These are phyloP conservation scores for Chaetodon auriga DNA, from an alignment of 2,113 vertebrate species.

Conservation along the genomic window DNA sequence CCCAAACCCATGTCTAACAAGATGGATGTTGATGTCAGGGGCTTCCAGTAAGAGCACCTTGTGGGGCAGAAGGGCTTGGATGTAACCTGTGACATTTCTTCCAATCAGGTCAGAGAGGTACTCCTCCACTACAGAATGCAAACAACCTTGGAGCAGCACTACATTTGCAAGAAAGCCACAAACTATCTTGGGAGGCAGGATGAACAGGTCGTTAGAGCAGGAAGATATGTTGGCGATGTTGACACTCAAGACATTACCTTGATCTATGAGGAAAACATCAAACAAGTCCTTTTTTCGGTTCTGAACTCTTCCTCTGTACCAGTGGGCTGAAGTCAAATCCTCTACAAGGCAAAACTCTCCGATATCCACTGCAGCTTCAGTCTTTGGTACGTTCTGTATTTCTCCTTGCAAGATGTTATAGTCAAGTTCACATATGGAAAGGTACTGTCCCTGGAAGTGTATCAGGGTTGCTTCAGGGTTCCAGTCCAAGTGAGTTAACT, in stretches of 20 bases:
- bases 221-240: constrained; percentile 79
- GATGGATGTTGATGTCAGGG: constrained; percentile 85
- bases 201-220: constrained; percentile 86
- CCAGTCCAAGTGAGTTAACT: constrained; percentile 88
- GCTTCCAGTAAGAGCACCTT: constrained; percentile 89
- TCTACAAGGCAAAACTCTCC: constrained; percentile 91
- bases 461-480: constrained; percentile 86
- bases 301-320: constrained; percentile 92
- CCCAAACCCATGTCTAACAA: constrained; percentile 86
- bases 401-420: constrained; percentile 90
- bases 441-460: constrained; percentile 89
- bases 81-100: constrained; percentile 84
- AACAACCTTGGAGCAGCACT: constrained; percentile 85
- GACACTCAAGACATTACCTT: constrained; percentile 86
- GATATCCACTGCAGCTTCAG: constrained; percentile 70
- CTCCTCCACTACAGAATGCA: constrained; percentile 81
- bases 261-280: constrained; percentile 90
- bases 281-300: constrained; percentile 76
- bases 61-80: constrained; percentile 85
- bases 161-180: constrained; percentile 92
- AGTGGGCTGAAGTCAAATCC: constrained; percentile 84
- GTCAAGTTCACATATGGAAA: constrained; percentile 86
- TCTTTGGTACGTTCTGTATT: constrained; percentile 88
- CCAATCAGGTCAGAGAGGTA: constrained; percentile 89
- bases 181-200: constrained; percentile 89